Evolutionary conservation across 2,888 invertebrate species (phyloP).

Genomic region (Diaperis boleti): DNA sequence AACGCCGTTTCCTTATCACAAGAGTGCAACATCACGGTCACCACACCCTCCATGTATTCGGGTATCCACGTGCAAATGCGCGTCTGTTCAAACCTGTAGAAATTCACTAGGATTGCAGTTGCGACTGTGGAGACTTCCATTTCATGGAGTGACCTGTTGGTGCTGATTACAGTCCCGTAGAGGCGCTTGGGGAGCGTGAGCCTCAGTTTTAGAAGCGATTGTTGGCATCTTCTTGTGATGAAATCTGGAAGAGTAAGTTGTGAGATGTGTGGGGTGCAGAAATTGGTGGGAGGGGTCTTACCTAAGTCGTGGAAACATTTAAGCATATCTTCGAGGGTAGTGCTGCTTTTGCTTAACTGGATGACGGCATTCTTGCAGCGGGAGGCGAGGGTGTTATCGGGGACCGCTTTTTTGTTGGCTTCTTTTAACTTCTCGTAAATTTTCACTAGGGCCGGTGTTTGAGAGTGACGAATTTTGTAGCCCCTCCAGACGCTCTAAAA

Average conservation of each 20-base stretch:
- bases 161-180: slow-evolving; percentile 60
- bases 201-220: slow-evolving; percentile 60
- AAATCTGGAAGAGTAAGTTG: too few relatives aligned
- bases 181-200: slow-evolving; percentile 61
- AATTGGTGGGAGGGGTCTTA: too few relatives aligned
- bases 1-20: slow-evolving; percentile 75
- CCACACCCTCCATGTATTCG: slow-evolving; percentile 71
- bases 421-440: slow-evolving; percentile 58
- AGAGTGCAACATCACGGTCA: slow-evolving; percentile 76
- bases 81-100: slow-evolving; percentile 74
- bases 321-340: slow-evolving; percentile 61
- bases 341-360: slow-evolving; percentile 54
- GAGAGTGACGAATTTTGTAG: slow-evolving; percentile 55
- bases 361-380: slow-evolving; percentile 59
- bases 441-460: slow-evolving; percentile 51
- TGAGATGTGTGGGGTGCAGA: too few relatives aligned
- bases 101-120: slow-evolving; percentile 74
- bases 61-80: slow-evolving; percentile 73
- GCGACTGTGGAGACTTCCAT: slow-evolving; percentile 70
- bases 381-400: slow-evolving; percentile 60
- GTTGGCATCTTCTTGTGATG: slow-evolving; percentile 62
- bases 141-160: slow-evolving; percentile 74
- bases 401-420: slow-evolving; percentile 55
- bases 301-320: slow-evolving; percentile 65
- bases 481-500: slow-evolving; percentile 65